Evolutionary conservation across 2,113 vertebrate species (phyloP).

Genomic region (Crotalus horridus): DNA sequence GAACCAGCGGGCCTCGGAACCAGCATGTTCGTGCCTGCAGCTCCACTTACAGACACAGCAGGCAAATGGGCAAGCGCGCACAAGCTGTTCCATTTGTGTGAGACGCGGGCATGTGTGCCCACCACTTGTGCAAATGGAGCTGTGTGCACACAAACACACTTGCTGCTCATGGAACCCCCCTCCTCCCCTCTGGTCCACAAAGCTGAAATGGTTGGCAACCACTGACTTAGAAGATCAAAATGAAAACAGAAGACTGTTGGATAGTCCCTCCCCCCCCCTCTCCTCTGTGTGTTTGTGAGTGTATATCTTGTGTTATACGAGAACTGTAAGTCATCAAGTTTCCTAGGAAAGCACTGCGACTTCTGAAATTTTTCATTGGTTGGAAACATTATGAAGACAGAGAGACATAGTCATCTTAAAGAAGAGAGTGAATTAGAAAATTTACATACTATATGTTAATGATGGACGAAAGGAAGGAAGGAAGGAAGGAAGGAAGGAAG

Average conservation of each 20-base stretch:
- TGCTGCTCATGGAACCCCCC: accelerated
- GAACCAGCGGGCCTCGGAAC: not conserved
- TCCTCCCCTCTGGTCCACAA: not conserved
- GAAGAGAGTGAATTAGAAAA: not conserved
- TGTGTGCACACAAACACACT: too few relatives aligned
- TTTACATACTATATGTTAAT: not conserved
- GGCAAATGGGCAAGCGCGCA: not conserved
- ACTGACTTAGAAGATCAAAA: not conserved
- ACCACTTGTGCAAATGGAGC: too few relatives aligned
- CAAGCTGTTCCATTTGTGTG: not conserved
- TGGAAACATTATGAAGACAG: not conserved
- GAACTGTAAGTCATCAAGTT: not conserved
- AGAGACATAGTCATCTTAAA: not conserved
- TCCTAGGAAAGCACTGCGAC: not conserved
- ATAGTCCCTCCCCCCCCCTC: not conserved
- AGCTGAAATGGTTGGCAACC: not conserved
- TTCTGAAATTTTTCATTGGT: not conserved
- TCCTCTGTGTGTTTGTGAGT: not conserved
- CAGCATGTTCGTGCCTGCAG: not conserved
- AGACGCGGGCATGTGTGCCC: too few relatives aligned
- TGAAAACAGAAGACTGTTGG: not conserved
- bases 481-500: not conserved
- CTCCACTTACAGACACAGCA: not conserved
- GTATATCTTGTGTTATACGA: not conserved
- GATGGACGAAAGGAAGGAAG: not conserved